phyloP scores from a whole-genome alignment of 2,888 invertebrate species.

The Cynaeus angustus region DNA sequence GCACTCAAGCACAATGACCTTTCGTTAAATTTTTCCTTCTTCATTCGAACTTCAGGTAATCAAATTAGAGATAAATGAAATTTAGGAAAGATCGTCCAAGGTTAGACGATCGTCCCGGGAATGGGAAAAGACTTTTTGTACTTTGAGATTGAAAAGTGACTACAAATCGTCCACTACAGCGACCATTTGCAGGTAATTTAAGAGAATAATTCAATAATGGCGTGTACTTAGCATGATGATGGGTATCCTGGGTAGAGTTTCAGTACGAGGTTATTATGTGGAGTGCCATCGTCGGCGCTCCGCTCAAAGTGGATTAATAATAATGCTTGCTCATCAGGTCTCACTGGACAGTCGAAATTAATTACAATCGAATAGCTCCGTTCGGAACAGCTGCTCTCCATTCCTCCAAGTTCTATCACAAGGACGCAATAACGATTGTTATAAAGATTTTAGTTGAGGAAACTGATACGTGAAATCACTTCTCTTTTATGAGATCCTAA shows the following conservation, averaged over 20 bases:
- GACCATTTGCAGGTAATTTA: conserved; percentile 52
- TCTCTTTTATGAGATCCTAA: too few relatives aligned
- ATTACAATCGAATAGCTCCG: conserved; percentile 65
- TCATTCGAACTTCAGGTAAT: conserved; percentile 1
- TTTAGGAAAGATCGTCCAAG: conserved; percentile 6
- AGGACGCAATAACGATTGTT: conserved; percentile 33
- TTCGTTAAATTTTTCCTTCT: conserved; percentile 18
- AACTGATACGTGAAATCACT: not conserved
- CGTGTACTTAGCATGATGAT: conserved; percentile 52
- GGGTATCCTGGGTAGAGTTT: conserved; percentile 49
- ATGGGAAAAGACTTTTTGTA: conserved; percentile 7
- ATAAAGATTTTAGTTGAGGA: conserved; percentile 1
- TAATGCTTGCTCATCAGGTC: conserved; percentile 63
- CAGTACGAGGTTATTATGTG: conserved; percentile 59
- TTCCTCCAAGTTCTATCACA: conserved; percentile 15
- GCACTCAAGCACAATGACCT: conserved; percentile 16
- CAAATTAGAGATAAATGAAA: conserved; percentile 24
- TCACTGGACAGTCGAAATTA: conserved; percentile 65
- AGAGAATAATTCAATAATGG: conserved; percentile 55
- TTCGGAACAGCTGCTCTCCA: conserved; percentile 60
- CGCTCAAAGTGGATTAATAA: conserved; percentile 63
- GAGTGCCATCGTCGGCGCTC: conserved; percentile 58
- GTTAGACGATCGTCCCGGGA: not conserved
- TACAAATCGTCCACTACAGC: conserved; percentile 27
- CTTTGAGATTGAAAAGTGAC: conserved; percentile 11